phyloP scores from a whole-genome alignment of 2,113 vertebrate genomes.

The Lichenostomus cassidix region DNA sequence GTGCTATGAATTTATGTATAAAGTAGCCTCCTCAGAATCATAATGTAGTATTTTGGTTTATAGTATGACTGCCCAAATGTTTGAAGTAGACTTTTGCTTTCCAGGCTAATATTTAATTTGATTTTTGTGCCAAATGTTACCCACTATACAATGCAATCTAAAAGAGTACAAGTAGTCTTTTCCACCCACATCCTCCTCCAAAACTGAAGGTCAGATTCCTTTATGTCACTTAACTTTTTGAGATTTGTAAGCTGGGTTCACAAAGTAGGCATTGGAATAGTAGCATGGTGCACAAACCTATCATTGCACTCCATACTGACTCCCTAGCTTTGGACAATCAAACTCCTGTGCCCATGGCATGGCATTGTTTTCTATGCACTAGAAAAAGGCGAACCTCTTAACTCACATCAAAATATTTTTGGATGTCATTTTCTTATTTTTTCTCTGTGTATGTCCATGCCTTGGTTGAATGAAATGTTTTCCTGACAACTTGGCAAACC shows the following conservation, averaged over 20 bases:
- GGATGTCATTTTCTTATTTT: background rate
- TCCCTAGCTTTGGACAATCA: background rate
- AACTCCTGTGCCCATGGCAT: background rate
- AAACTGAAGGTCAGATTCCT: background rate
- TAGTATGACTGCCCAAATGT: background rate
- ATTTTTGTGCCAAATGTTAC: background rate
- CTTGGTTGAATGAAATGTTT: background rate
- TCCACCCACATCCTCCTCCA: fast-evolving
- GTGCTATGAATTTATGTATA: background rate
- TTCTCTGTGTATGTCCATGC: background rate
- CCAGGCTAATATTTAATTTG: background rate
- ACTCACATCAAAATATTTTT: background rate
- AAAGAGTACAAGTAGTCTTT: background rate
- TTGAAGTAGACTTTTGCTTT: background rate
- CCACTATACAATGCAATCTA: background rate
- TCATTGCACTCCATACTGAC: background rate
- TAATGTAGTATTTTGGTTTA: background rate
- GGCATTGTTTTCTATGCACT: background rate
- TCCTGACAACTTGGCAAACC: background rate
- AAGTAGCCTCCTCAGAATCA: background rate
- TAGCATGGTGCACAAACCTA: background rate
- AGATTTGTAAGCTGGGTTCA: background rate
- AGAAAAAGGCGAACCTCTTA: background rate
- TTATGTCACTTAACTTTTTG: background rate
- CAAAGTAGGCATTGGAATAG: background rate